phyloP scores from a whole-genome alignment of 1,140 invertebrate species.

The Drosophila neocordata region DNA sequence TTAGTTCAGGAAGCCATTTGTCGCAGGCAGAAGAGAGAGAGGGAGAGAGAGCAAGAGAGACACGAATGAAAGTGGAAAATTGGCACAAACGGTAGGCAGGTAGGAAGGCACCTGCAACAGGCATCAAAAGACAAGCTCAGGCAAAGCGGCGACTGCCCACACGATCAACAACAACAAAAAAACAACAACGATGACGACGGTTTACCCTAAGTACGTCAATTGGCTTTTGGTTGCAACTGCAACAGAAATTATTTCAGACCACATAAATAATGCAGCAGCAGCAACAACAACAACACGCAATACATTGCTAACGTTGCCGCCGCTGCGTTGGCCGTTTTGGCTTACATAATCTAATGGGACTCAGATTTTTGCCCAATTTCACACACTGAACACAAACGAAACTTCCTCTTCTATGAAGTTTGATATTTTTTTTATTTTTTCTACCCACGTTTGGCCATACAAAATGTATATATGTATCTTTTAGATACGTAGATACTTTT shows the following conservation, averaged over 20 bases:
- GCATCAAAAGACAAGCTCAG: constrained; percentile 23
- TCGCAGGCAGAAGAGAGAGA: constrained; percentile 31
- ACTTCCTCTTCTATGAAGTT: constrained; percentile 65
- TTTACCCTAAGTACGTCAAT: constrained; percentile 78
- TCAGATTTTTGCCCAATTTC: constrained; percentile 64
- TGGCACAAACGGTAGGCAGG: constrained; percentile 49
- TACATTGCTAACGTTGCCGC: constrained; percentile 27
- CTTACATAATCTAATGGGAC: constrained; percentile 76
- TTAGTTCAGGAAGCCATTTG: constrained; percentile 74
- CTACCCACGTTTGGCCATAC: constrained; percentile 27
- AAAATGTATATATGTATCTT: constrained; percentile 18
- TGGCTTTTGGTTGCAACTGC: constrained; percentile 38
- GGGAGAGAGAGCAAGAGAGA: constrained; percentile 27
- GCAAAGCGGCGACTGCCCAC: constrained; percentile 54
- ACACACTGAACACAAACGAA: constrained; percentile 33
- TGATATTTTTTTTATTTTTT: constrained; percentile 1
- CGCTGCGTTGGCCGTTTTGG: constrained; percentile 27
- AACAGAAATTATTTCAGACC: constrained; percentile 51
- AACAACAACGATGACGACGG: constrained; percentile 46
- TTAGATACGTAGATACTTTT: constrained; percentile 23
- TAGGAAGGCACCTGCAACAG: constrained; percentile 38
- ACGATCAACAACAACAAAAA: constrained; percentile 25
- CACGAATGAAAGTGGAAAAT: constrained; percentile 68
- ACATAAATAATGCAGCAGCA: constrained; percentile 74
- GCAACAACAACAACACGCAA: constrained; percentile 14